Conservation (phyloP, 2,113 vertebrate species). For the Tachycineta bicolor region DNA sequence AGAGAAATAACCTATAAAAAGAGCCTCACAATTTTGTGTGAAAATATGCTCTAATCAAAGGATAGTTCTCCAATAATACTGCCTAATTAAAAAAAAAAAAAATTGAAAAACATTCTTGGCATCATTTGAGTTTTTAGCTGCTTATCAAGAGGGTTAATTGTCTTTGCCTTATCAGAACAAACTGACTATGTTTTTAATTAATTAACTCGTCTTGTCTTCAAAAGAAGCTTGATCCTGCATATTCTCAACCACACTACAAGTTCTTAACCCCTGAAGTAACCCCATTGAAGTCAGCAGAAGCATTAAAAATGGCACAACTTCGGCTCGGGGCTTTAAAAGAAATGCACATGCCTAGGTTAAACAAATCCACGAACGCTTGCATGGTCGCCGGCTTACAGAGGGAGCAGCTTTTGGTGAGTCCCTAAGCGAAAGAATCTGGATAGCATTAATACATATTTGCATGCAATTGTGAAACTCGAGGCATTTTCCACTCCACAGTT, state of each 20-base stretch:
- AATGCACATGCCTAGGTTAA: background rate
- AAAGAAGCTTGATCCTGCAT: background rate
- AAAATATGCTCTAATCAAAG: background rate
- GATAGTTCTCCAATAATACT: background rate
- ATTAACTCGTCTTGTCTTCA: background rate
- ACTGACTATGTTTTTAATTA: background rate
- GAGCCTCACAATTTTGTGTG: background rate
- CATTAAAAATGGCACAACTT: constrained; percentile 20
- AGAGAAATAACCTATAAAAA: background rate
- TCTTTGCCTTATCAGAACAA: background rate
- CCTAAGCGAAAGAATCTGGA: constrained; percentile 6
- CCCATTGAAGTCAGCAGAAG: background rate
- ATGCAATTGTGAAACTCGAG: constrained; percentile 30
- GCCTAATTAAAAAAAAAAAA: background rate
- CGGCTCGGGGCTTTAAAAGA: background rate
- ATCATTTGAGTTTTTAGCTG: background rate
- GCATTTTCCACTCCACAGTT: constrained; percentile 20
- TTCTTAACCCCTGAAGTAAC: background rate
- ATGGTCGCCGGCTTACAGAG: background rate
- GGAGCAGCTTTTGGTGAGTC: background rate
- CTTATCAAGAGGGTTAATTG: constrained; percentile 15
- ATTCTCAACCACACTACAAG: background rate
- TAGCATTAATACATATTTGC: constrained; percentile 2
- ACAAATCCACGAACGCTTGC: background rate
- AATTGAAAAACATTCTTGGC: background rate